Evolutionary conservation across 2,797 vertebrate genomes (phyloP).

Genomic region (Tapirus indicus): DNA sequence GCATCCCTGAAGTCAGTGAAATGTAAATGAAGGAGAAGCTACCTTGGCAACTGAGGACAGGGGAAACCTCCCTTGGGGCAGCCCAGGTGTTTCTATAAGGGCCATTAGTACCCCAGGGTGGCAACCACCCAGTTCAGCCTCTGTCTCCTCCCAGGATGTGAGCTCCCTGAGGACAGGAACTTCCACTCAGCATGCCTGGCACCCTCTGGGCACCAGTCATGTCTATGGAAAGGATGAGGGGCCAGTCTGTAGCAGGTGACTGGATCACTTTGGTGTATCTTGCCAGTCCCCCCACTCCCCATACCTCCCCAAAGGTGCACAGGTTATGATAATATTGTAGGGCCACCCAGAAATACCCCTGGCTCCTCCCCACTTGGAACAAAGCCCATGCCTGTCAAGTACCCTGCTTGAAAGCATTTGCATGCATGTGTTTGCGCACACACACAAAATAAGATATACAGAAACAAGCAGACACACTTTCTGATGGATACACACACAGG

Average conservation of each 20-base stretch:
- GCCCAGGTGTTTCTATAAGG: background rate
- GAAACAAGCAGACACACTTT: conserved; percentile 30
- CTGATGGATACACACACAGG: conserved; percentile 27
- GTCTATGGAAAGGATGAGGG: background rate
- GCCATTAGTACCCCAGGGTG: background rate
- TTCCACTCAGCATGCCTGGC: background rate
- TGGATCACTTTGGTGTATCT: background rate
- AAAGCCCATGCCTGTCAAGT: conserved; percentile 38
- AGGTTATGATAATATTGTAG: background rate
- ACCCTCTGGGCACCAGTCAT: background rate
- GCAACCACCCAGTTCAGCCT: background rate
- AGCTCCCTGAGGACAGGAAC: background rate
- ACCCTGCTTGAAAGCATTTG: conserved; percentile 21
- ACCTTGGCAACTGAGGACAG: background rate
- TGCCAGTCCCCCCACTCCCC: background rate
- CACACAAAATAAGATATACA: conserved; percentile 52
- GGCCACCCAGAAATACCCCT: background rate
- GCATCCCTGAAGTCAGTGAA: background rate
- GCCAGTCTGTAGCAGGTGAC: background rate
- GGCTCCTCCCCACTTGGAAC: background rate
- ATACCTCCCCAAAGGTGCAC: background rate
- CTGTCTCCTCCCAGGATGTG: background rate
- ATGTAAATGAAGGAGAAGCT: background rate
- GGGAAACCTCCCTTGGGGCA: background rate
- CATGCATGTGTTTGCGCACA: background rate